Base-by-base conservation (phyloP, 1,140 invertebrate species). In the Drosophila lacertosa region DNA sequence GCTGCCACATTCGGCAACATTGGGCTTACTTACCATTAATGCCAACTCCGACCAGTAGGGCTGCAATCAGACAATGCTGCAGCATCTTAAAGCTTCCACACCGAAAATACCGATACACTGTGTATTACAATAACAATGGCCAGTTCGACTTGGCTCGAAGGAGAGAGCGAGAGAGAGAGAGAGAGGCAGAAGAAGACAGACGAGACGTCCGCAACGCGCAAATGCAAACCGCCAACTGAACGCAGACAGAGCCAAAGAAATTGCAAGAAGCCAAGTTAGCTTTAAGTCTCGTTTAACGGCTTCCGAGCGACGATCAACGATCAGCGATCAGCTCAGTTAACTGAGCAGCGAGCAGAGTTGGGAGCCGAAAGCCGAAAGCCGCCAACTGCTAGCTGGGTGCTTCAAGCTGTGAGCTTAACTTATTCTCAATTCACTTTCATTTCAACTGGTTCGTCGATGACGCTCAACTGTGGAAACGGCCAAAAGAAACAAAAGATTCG, bases 211-310 rank as follows among this genome's bases (percentile, higher is more conserved):
- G 74, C 82, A 75, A 70, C 83, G 70, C 78, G 74, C 83, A 72
- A 88, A 76, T 88, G 83, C 82, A 88, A 88, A 88, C 78, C 83
- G 83, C 67, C 74, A 88, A 88, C 82, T 88, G 82, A 88, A 78
- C 78, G 54, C 79, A 70, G 59, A 48, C 48, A 35, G 48, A 29
- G 58, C 29, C 74, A 58, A 74, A 88, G 81, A 84, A 84, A 84
- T 81, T 81, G 82, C 77, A 86, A 86, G 81, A 86, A 86, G 74
- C 82, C 81, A 75, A 83, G 58, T 44, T 45, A 42, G 57, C 63
- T 68, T 58, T 45, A 47, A 64, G 44, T 45, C 55, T 45, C 55
- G 50, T 48, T 50, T 42, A 40, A 54, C 57, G 57, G 24, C 50
- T 39, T 33, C 37, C 39, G 51, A 22, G 11, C 55, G 9, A 2